These are phyloP conservation scores for Camponotus pennsylvanicus DNA, from an alignment of 1,140 invertebrate species.

Conservation along the genomic window DNA sequence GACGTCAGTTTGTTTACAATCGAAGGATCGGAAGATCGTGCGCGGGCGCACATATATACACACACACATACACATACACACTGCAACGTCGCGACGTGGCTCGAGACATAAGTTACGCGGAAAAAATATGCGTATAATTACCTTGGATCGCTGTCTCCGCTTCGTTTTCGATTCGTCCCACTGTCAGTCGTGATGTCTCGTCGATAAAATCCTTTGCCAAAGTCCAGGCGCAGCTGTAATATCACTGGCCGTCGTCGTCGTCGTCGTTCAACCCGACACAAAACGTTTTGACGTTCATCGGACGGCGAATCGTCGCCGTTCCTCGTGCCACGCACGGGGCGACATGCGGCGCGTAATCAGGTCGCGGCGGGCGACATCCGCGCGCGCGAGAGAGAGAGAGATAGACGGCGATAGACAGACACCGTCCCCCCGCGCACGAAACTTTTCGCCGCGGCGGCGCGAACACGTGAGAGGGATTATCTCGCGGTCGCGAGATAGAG, in stretches of 20 bases:
- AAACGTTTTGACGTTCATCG: slow-evolving; percentile 45
- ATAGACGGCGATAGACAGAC: background rate
- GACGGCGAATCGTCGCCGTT: slow-evolving; percentile 23
- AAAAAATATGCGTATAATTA: background rate
- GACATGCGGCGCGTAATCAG: slow-evolving; percentile 58
- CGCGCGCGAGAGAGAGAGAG: background rate
- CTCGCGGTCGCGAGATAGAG: background rate
- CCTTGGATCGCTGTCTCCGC: slow-evolving; percentile 25
- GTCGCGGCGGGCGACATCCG: slow-evolving; percentile 44
- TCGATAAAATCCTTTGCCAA: slow-evolving; percentile 39
- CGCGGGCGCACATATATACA: background rate
- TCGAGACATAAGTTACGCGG: background rate
- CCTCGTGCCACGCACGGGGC: slow-evolving; percentile 42
- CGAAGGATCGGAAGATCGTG: slow-evolving; percentile 17
- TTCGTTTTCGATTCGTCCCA: background rate
- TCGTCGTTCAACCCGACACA: slow-evolving; percentile 5
- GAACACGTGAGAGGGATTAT: slow-evolving; percentile 35
- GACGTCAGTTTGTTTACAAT: slow-evolving; percentile 41
- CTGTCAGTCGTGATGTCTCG: background rate
- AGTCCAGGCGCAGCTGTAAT: background rate
- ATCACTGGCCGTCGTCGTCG: slow-evolving; percentile 12
- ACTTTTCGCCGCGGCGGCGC: slow-evolving; percentile 15
- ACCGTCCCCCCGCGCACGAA: background rate
- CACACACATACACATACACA: background rate
- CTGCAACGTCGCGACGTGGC: background rate